A percentile compares a stretch with the other conserved stretches of the same genome.
Conservation (phyloP, 2,888 invertebrate genomes). For the Xanthorhoe spadicearia region DNA sequence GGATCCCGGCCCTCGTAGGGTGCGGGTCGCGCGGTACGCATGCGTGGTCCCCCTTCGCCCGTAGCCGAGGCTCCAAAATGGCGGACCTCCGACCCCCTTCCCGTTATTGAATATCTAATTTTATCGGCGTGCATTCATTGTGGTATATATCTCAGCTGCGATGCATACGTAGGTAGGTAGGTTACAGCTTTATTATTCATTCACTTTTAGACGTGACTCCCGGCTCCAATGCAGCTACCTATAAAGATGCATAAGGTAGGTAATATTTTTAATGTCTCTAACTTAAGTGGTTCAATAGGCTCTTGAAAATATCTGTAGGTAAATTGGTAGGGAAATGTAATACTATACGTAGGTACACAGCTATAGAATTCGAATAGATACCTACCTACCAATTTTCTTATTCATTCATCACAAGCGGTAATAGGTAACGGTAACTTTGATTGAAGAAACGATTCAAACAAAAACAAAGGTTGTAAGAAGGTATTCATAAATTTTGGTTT, state of each 20-base stretch:
- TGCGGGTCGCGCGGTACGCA: slow-evolving; percentile 75
- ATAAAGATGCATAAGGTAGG: too few relatives aligned
- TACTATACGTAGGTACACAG: too few relatives aligned
- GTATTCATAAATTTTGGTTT: too few relatives aligned
- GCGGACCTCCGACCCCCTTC: slow-evolving; percentile 80
- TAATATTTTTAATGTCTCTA: not conserved
- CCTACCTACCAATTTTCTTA: too few relatives aligned
- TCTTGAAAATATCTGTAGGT: not conserved
- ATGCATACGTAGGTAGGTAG: slow-evolving; percentile 51
- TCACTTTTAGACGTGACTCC: slow-evolving; percentile 30
- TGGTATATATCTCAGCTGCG: slow-evolving; percentile 61
- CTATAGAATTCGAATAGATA: too few relatives aligned
- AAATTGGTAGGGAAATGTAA: too few relatives aligned
- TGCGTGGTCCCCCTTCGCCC: slow-evolving; percentile 77
- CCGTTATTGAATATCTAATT: slow-evolving; percentile 84
- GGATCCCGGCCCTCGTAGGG: slow-evolving; percentile 78
- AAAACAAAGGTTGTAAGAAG: too few relatives aligned
- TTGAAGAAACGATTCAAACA: too few relatives aligned
- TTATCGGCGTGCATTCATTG: slow-evolving; percentile 77
- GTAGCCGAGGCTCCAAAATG: slow-evolving; percentile 77
- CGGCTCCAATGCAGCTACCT: not conserved
- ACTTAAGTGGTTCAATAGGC: not conserved
- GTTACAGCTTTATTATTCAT: slow-evolving; percentile 53
- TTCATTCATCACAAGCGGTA: too few relatives aligned
- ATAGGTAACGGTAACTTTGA: too few relatives aligned